A percentile compares a stretch with the other conserved stretches of the same genome.
These are phyloP conservation scores for Staurois parvus DNA, from an alignment of 2,797 vertebrate species.

Conservation along the genomic window DNA sequence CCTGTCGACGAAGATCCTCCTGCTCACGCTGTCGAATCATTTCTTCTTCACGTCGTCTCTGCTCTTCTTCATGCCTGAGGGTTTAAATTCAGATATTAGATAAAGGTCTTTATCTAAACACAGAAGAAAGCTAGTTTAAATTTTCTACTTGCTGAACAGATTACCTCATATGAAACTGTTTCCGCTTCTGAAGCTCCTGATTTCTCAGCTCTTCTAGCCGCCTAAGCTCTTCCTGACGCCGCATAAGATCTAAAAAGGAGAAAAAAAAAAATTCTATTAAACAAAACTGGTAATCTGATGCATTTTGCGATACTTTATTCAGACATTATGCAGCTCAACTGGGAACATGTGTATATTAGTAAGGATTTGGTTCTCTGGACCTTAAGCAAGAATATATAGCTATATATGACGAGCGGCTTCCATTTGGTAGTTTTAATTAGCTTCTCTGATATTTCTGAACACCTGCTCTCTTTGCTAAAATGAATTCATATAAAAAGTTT, in stretches of 20 bases:
- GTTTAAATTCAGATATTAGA: neutral
- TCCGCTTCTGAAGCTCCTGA: conserved; percentile 94
- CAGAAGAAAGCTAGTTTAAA: too few species aligned
- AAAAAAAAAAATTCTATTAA: neutral
- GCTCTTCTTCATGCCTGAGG: conserved; percentile 91
- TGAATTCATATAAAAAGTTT: conserved; percentile 98
- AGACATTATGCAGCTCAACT: too few species aligned
- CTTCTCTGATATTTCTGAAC: conserved; percentile 93
- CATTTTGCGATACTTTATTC: too few species aligned
- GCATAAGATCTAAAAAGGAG: conserved; percentile 90
- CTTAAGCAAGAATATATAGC: too few species aligned
- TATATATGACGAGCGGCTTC: conserved; percentile 95
- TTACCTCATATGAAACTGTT: conserved; percentile 96
- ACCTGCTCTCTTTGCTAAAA: conserved; percentile 94
- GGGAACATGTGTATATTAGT: neutral
- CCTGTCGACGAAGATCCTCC: conserved; percentile 88
- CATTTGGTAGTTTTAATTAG: conserved; percentile 97
- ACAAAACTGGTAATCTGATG: neutral
- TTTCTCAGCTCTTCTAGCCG: conserved; percentile 95
- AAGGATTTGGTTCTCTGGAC: conserved; percentile 78
- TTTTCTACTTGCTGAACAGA: neutral
- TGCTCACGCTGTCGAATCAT: conserved; percentile 91
- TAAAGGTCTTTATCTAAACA: neutral
- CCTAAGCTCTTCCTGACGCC: conserved; percentile 94
- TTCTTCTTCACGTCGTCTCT: conserved; percentile 91